phyloP scores from a whole-genome alignment of 2,888 invertebrate species.

The Drosophila gaucha region DNA sequence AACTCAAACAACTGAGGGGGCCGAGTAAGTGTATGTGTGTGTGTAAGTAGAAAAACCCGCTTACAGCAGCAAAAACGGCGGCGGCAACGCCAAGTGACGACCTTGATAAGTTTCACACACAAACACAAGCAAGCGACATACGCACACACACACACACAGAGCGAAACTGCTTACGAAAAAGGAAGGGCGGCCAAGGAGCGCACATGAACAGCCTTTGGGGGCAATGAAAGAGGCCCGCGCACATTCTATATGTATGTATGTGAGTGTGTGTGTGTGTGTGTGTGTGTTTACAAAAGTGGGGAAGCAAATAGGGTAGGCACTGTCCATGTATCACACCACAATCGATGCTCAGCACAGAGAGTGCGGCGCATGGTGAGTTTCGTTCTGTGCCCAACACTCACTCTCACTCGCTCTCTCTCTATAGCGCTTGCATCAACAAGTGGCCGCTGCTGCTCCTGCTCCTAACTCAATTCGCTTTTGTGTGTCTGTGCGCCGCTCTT shows the following conservation, averaged over 20 bases:
- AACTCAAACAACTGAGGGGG: conserved; percentile 33
- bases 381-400: background rate
- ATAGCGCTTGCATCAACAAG: conserved; percentile 66
- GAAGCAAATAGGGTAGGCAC: conserved; percentile 15
- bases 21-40: conserved; percentile 27
- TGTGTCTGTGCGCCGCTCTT: conserved; percentile 57
- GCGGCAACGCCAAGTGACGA: conserved; percentile 79
- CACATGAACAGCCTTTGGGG: conserved; percentile 22
- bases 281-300: conserved; percentile 36
- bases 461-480: conserved; percentile 65
- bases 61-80: conserved; percentile 73
- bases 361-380: conserved; percentile 59
- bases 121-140: conserved; percentile 14
- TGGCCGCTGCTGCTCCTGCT: conserved; percentile 48
- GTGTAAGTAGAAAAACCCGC: conserved; percentile 78
- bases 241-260: background rate
- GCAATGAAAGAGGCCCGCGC: conserved; percentile 25
- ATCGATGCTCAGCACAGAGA: conserved; percentile 49
- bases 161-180: conserved; percentile 54
- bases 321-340: conserved; percentile 47
- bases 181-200: conserved; percentile 57
- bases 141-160: conserved; percentile 6
- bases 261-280: background rate
- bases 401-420: conserved; percentile 1
- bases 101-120: conserved; percentile 82